phyloP scores from a whole-genome alignment of 2,888 invertebrate genomes.

The Craniophora ligustri region DNA sequence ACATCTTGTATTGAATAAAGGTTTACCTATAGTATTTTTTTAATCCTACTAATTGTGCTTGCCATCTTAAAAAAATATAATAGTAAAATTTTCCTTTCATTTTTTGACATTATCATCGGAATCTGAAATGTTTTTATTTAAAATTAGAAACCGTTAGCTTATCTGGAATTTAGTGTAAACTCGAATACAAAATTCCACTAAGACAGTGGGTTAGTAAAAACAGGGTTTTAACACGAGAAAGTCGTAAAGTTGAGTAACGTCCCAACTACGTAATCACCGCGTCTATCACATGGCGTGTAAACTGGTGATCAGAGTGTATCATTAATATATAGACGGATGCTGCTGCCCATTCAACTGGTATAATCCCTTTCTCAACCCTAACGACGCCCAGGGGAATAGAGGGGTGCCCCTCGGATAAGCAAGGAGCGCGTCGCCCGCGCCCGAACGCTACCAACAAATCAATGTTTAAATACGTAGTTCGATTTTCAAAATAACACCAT shows the following conservation, averaged over 20 bases:
- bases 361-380: slow-evolving; percentile 49
- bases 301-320: slow-evolving; percentile 25
- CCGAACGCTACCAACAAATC: slow-evolving; percentile 22
- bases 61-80: too few species aligned
- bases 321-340: slow-evolving; percentile 35
- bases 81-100: too few species aligned
- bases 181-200: too few species aligned
- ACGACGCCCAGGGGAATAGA: slow-evolving; percentile 42
- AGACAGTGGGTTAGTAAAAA: too few species aligned
- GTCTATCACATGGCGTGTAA: slow-evolving; percentile 7
- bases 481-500: slow-evolving; percentile 37
- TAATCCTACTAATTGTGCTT: too few species aligned
- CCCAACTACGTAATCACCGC: slow-evolving; percentile 8
- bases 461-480: slow-evolving; percentile 19
- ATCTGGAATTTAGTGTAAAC: too few species aligned
- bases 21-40: too few species aligned
- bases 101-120: too few species aligned
- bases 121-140: too few species aligned
- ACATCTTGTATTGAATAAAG: too few species aligned
- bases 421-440: slow-evolving; percentile 6
- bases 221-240: background rate
- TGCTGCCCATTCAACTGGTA: slow-evolving; percentile 36
- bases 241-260: background rate
- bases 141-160: too few species aligned
- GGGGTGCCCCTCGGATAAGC: slow-evolving; percentile 11